phyloP scores from a whole-genome alignment of 2,888 invertebrate species.

The Eilema caniola region DNA sequence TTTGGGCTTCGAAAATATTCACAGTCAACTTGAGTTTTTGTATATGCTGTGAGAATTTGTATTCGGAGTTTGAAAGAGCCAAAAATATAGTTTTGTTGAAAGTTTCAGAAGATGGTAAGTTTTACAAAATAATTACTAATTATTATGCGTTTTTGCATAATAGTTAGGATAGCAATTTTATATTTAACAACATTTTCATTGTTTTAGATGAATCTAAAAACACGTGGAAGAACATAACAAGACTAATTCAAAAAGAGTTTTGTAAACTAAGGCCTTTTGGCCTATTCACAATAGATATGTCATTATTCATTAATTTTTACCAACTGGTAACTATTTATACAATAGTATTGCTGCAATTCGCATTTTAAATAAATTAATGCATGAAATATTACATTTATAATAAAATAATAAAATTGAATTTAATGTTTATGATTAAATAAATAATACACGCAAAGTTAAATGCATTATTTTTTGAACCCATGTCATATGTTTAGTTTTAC shows the following conservation, averaged over 20 bases:
- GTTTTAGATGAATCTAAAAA: background rate
- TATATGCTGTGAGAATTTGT: background rate
- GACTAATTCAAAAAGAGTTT: conserved; percentile 26
- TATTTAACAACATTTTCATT: background rate
- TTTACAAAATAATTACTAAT: background rate
- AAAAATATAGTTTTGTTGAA: background rate
- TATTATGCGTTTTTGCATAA: too few species aligned
- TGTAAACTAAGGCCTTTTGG: conserved; percentile 31
- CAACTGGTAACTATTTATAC: conserved; percentile 31
- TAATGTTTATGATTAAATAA: too few species aligned
- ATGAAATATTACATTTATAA: too few species aligned
- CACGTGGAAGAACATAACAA: conserved; percentile 33
- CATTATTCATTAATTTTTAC: conserved; percentile 30
- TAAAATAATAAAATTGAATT: too few species aligned
- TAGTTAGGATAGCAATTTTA: background rate
- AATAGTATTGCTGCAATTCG: conserved; percentile 29
- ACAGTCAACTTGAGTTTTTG: background rate
- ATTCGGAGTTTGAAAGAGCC: conserved; percentile 26
- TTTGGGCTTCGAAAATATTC: background rate
- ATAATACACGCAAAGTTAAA: too few species aligned
- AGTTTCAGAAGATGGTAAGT: background rate
- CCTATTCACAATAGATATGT: conserved; percentile 22
- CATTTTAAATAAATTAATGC: background rate
- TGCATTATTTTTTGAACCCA: too few species aligned
- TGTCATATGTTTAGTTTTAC: too few species aligned